Conservation (phyloP, 1,140 invertebrate genomes). For the Eumeta japonica region DNA sequence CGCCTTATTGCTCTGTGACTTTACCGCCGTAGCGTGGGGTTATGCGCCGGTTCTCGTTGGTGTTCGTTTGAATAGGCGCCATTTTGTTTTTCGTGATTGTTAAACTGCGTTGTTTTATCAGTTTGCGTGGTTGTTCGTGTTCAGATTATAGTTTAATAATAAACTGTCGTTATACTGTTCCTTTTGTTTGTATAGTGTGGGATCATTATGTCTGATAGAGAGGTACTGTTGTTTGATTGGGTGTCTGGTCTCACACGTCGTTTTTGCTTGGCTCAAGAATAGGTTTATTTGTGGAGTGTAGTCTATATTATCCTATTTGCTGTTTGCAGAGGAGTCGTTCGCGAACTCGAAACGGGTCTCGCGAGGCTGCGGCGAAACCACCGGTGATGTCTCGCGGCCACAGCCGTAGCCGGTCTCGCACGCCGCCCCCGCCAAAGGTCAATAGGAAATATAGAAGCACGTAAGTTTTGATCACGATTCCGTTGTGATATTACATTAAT, state of each 20-base stretch:
- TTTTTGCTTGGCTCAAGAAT: too few relatives aligned
- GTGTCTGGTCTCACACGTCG: too few relatives aligned
- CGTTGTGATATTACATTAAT: not conserved
- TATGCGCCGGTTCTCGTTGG: too few relatives aligned
- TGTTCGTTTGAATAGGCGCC: conserved; percentile 22
- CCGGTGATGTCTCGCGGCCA: conserved; percentile 46
- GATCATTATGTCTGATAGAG: conserved; percentile 50
- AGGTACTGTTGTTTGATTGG: too few relatives aligned
- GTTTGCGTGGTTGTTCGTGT: conserved; percentile 25
- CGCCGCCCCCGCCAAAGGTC: conserved; percentile 49
- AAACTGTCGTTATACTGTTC: conserved; percentile 32
- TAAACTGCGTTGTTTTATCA: conserved; percentile 23
- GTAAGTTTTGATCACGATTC: conserved; percentile 25
- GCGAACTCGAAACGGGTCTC: conserved; percentile 50
- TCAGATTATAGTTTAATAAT: conserved; percentile 33
- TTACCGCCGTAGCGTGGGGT: too few relatives aligned
- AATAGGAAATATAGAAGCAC: conserved; percentile 47
- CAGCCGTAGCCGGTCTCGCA: conserved; percentile 49
- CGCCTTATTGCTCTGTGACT: too few relatives aligned
- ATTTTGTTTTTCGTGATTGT: conserved; percentile 44
- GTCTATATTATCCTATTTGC: too few relatives aligned
- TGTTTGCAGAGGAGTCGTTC: conserved; percentile 54
- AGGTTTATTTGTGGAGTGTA: too few relatives aligned
- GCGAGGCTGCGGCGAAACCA: conserved; percentile 41
- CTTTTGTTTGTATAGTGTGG: conserved; percentile 24